Conservation (phyloP, 2,113 vertebrate species). For the Pavo muticus region DNA sequence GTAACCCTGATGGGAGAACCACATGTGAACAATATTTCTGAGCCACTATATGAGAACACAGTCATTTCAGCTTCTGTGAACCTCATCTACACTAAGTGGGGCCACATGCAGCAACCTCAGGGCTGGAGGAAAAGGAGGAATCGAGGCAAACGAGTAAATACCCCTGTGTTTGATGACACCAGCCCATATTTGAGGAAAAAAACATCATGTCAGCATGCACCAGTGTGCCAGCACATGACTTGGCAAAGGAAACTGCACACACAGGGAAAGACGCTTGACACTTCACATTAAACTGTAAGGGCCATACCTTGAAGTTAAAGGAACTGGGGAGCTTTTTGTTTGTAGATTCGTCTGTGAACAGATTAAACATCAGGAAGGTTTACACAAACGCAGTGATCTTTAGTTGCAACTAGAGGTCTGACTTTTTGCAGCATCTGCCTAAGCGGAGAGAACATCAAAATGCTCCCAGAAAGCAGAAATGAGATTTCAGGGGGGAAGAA, state of each 20-base stretch:
- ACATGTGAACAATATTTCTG: neutral
- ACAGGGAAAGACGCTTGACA: neutral
- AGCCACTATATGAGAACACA: fast-evolving
- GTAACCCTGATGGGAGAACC: neutral
- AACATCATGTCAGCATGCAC: neutral
- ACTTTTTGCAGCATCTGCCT: neutral
- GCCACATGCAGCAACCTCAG: neutral
- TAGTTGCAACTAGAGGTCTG: neutral
- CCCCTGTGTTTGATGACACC: fast-evolving
- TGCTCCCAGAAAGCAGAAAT: neutral
- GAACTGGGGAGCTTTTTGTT: slow-evolving; percentile 84
- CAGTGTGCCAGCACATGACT: neutral
- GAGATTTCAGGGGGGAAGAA: neutral
- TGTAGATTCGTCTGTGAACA: slow-evolving; percentile 84
- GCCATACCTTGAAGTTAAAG: slow-evolving; percentile 79
- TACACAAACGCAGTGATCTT: neutral
- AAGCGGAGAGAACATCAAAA: neutral
- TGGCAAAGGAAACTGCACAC: neutral
- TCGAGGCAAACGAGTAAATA: neutral
- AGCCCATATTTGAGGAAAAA: neutral
- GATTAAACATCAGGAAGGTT: neutral
- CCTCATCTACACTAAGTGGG: neutral
- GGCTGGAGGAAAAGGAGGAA: neutral
- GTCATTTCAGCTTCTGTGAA: neutral
- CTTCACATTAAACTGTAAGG: neutral